Evolutionary conservation across 35 echinoderm and acorn worm genomes (phyloP).

Genomic region (Nesometra sesokonis): DNA sequence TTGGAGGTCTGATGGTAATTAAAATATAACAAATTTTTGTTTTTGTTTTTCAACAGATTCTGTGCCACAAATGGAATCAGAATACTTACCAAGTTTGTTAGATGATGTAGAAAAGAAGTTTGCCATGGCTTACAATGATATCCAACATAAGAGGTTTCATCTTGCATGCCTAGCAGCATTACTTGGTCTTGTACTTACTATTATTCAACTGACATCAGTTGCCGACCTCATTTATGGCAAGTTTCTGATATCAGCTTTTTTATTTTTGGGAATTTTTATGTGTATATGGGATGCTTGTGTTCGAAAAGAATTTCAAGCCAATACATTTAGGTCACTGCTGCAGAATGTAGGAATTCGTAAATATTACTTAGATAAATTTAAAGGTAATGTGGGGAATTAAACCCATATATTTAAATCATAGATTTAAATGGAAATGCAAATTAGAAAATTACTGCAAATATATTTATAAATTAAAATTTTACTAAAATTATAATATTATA

Average conservation of each 20-base stretch:
- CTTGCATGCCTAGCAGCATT: neutral
- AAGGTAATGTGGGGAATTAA: too few relatives aligned
- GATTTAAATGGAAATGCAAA: too few relatives aligned
- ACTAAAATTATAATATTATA: too few relatives aligned
- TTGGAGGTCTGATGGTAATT: too few relatives aligned
- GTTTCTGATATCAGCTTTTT: neutral
- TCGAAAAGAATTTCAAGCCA: neutral
- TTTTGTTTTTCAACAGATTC: neutral
- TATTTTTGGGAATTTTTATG: neutral
- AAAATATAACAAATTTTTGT: too few relatives aligned
- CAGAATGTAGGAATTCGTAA: neutral
- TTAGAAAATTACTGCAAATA: too few relatives aligned
- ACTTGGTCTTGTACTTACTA: neutral
- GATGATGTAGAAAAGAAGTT: neutral
- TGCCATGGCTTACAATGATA: neutral
- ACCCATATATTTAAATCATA: too few relatives aligned
- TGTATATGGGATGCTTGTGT: neutral
- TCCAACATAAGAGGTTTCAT: neutral
- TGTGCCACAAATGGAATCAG: neutral
- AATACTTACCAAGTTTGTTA: neutral
- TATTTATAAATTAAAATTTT: too few relatives aligned
- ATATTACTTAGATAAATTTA: neutral
- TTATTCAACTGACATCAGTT: neutral
- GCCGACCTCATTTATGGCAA: neutral
- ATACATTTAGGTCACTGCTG: neutral